Evolutionary conservation across 2,888 invertebrate species (phyloP).

Genomic region (Tachina lurida): DNA sequence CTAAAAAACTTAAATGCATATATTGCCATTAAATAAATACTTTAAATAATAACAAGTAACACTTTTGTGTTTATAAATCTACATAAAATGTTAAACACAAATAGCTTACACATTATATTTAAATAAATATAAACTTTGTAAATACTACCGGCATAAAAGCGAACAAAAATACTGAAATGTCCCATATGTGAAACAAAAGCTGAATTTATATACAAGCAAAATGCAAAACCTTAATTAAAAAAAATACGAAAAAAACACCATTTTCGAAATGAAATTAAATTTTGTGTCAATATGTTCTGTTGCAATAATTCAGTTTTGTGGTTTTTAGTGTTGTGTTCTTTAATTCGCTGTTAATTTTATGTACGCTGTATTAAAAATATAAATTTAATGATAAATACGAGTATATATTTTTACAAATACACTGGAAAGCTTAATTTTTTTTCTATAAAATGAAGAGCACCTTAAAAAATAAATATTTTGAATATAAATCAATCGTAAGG

Average conservation of each 20-base stretch:
- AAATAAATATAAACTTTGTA: conserved; percentile 11
- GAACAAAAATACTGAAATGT: conserved; percentile 5
- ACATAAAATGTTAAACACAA: too few species aligned
- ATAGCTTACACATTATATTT: neutral
- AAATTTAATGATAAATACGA: neutral
- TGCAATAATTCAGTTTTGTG: conserved; percentile 45
- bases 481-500: too few species aligned
- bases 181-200: conserved; percentile 15
- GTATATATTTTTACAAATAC: neutral
- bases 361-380: neutral
- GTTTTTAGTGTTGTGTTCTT: conserved; percentile 30
- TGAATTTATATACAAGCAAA: conserved; percentile 15
- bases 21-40: too few species aligned
- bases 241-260: neutral
- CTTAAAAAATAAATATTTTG: too few species aligned
- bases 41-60: too few species aligned
- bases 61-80: too few species aligned
- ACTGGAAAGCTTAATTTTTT: neutral
- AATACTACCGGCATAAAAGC: neutral
- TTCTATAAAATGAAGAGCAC: neutral
- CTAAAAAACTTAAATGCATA: too few species aligned
- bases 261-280: conserved; percentile 33
- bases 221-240: conserved; percentile 48
- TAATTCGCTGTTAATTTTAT: conserved; percentile 40
- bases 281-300: conserved; percentile 37